Conservation (phyloP, 1,140 invertebrate species). For the Drosophila rufa region DNA sequence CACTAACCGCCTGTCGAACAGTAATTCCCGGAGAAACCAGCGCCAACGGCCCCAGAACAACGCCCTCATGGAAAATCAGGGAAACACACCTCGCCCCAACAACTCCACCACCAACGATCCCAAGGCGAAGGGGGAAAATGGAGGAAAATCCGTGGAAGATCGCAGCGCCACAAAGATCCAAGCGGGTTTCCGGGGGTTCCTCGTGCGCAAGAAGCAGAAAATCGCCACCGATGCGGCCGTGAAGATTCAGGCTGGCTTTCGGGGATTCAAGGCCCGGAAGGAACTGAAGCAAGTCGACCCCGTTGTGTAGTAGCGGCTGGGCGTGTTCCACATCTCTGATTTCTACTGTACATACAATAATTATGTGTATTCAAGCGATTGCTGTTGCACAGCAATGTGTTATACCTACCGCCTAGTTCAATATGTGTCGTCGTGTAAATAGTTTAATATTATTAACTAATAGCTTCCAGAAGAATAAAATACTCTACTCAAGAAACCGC, state of each 20-base stretch:
- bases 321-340: conserved; percentile 25
- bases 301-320: conserved; percentile 6
- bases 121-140: conserved; percentile 25
- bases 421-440: conserved; percentile 49
- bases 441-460: conserved; percentile 40
- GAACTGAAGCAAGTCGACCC: conserved; percentile 73
- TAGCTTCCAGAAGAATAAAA: conserved; percentile 50
- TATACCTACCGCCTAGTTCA: conserved; percentile 36
- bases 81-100: conserved; percentile 10
- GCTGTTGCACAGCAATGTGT: conserved; percentile 26
- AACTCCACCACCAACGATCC: conserved; percentile 27
- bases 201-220: conserved; percentile 88
- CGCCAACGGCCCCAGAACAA: conserved; percentile 43
- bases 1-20: conserved; percentile 31
- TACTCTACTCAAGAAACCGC: conserved; percentile 43
- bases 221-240: conserved; percentile 86
- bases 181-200: conserved; percentile 90
- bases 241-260: conserved; percentile 88
- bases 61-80: conserved; percentile 54
- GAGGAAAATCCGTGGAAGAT: conserved; percentile 85
- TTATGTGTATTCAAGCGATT: conserved; percentile 39
- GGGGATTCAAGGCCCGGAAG: conserved; percentile 87
- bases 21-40: conserved; percentile 43
- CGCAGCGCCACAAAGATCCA: conserved; percentile 91
- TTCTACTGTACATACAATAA: conserved; percentile 47